Evolutionary conservation across 2,797 vertebrate genomes (phyloP).

Genomic region (Pitangus sulphuratus): DNA sequence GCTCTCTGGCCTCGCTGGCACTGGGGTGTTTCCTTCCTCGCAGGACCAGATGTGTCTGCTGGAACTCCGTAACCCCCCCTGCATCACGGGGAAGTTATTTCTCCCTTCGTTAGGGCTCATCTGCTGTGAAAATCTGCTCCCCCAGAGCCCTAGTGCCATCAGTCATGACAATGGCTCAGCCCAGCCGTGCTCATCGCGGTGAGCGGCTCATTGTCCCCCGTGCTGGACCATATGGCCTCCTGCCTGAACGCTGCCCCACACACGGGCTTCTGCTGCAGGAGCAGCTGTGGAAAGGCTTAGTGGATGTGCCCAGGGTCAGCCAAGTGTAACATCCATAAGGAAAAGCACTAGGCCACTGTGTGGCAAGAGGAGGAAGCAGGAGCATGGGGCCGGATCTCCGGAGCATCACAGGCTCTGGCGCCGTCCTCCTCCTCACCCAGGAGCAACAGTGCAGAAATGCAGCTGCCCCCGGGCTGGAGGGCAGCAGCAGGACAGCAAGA

Average conservation of each 20-base stretch:
- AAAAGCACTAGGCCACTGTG: not conserved
- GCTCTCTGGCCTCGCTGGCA: not conserved
- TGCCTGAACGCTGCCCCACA: not conserved
- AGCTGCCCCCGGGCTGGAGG: not conserved
- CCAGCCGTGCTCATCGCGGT: not conserved
- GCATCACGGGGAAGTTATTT: not conserved
- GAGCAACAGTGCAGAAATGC: not conserved
- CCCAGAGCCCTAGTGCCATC: not conserved
- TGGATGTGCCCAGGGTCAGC: not conserved
- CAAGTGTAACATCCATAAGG: not conserved
- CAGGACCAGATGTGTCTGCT: not conserved
- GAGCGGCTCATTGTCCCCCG: not conserved
- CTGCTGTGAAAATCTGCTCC: not conserved
- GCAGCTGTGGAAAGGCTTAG: conserved; percentile 18
- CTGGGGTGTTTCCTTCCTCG: not conserved
- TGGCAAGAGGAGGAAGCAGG: not conserved
- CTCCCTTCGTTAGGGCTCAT: not conserved
- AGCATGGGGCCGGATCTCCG: not conserved
- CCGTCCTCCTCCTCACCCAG: not conserved
- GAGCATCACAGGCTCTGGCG: not conserved
- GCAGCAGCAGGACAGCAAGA: not conserved
- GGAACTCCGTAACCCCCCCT: not conserved
- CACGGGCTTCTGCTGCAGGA: not conserved
- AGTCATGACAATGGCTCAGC: not conserved
- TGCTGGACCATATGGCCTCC: not conserved